Percentiles rank a stretch among this genome's conserved stretches.
Evolutionary conservation across 2,797 vertebrate species (phyloP).

Genomic region (Siniperca undulata): DNA sequence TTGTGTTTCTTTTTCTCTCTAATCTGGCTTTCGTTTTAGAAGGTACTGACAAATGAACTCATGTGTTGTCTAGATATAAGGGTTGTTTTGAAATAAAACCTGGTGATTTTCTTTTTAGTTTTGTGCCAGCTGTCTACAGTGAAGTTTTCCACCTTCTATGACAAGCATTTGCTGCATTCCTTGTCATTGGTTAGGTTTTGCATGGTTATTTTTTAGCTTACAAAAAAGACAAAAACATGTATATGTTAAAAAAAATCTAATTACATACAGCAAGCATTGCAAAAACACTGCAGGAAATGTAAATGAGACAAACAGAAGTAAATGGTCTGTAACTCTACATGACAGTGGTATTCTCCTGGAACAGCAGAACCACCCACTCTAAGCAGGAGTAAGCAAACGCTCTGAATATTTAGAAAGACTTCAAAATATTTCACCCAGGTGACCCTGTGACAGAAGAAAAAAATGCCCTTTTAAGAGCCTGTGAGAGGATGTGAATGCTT

Average conservation of each 20-base stretch:
- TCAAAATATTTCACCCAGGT: slow-evolving; percentile 60
- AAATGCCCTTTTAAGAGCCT: slow-evolving; percentile 53
- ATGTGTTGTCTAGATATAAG: not conserved
- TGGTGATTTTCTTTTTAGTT: not conserved
- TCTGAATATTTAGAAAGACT: slow-evolving; percentile 58
- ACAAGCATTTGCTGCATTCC: slow-evolving; percentile 4
- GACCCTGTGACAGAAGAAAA: slow-evolving; percentile 35
- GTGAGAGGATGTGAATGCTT: slow-evolving; percentile 65
- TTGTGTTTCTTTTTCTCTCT: not conserved
- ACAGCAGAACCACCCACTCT: slow-evolving; percentile 59
- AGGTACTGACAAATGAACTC: not conserved
- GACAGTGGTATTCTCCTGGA: slow-evolving; percentile 56
- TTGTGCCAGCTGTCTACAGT: not conserved
- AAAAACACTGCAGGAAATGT: slow-evolving; percentile 54
- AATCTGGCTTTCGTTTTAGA: not conserved
- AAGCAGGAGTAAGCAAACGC: slow-evolving; percentile 57
- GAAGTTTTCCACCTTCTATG: slow-evolving; percentile 7
- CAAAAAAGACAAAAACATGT: slow-evolving; percentile 32
- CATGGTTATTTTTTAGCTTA: slow-evolving; percentile 8
- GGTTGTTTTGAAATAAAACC: not conserved
- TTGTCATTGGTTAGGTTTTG: slow-evolving; percentile 2
- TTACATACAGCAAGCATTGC: slow-evolving; percentile 45
- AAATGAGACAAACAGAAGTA: slow-evolving; percentile 73
- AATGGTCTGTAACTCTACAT: slow-evolving; percentile 69
- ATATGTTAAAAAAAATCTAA: slow-evolving; percentile 40